These are phyloP conservation scores for Xestia xanthographa DNA, from an alignment of 2,888 invertebrate species.

Conservation along the genomic window DNA sequence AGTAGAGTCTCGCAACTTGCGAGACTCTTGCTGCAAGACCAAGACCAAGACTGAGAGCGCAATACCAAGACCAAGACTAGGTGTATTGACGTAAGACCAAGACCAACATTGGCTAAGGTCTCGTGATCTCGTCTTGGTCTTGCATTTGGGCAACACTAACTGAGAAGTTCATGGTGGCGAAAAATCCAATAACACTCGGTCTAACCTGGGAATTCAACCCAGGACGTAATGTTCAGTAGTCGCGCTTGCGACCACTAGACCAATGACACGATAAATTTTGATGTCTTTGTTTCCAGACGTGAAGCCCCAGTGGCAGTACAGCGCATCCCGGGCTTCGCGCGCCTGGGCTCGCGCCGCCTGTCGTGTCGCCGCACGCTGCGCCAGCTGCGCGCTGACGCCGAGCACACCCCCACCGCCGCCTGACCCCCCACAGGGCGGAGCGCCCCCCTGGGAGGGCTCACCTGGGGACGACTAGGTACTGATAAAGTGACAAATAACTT, in stretches of 20 bases:
- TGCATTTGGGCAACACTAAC: too few species aligned
- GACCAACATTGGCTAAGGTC: too few species aligned
- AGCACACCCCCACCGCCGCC: conserved; percentile 48
- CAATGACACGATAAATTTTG: neutral
- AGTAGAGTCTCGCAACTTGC: too few species aligned
- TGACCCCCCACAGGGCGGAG: conserved; percentile 31
- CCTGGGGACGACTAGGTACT: too few species aligned
- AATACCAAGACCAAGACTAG: too few species aligned
- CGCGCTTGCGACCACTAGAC: neutral
- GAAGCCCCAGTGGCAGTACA: conserved; percentile 92
- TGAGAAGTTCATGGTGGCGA: too few species aligned
- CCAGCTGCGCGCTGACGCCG: conserved; percentile 92
- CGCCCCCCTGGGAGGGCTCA: too few species aligned
- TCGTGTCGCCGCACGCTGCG: conserved; percentile 99
- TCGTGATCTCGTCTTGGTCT: too few species aligned
- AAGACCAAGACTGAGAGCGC: too few species aligned
- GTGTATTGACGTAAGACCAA: too few species aligned
- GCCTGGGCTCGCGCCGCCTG: conserved; percentile 97
- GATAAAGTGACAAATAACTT: too few species aligned
- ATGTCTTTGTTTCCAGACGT: conserved; percentile 73
- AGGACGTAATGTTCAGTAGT: neutral
- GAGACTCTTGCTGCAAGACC: too few species aligned
- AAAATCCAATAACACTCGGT: neutral
- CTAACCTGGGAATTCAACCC: neutral
- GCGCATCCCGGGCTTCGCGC: conserved; percentile 92